Evolutionary conservation across 2,797 vertebrate species (phyloP), one percentile per base, ranked within the genome.

Genomic region (Coluber constrictor): DNA sequence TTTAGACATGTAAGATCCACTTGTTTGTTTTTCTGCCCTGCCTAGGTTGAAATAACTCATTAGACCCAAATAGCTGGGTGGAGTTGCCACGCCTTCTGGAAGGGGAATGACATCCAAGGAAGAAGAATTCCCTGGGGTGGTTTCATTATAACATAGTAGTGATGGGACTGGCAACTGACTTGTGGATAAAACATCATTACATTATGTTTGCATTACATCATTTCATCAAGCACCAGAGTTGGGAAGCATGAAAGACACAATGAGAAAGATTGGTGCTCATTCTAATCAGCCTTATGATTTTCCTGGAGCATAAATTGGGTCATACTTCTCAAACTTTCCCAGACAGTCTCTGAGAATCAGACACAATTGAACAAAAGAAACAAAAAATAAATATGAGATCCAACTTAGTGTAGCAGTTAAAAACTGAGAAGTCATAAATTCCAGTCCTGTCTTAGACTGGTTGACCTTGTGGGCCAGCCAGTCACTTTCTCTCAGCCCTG

Each of bases 81-180:
- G 56, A 23, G 1, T 20, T n/a, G 25, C 37, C 4, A 16, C 16
- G 20, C 70, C 37, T 18, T 60, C 16, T 86, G 10, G 5, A 47
- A 86, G 23, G n/a, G 16, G 54, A 60, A 16, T 32, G 54, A 7
- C 25, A 27, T 43, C 25, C 47, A n/a, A 43, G 3, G 25, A 87
- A 95, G 88, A 87, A 95, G 86, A 89, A 54, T 29, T 29, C 43
- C 27, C 3, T n/a, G 13, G 60, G 61, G 13, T 29, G 54, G 89
- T 70, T 66, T 66, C 89, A 70, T 63, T n/a, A 12, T 3, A 43
- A 89, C 13, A 2, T 11, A 23, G 74, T 23, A 79, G 37, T 57
- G 51, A 27, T 55, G 16, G 54, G 29, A 18, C 4, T 15, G 10
- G n/a, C 87, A 37, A 88, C 18, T 11, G 4, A 43, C 25, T 43